Evolutionary conservation across 2,113 vertebrate genomes (phyloP).

Genomic region (Crotalus viridis): DNA sequence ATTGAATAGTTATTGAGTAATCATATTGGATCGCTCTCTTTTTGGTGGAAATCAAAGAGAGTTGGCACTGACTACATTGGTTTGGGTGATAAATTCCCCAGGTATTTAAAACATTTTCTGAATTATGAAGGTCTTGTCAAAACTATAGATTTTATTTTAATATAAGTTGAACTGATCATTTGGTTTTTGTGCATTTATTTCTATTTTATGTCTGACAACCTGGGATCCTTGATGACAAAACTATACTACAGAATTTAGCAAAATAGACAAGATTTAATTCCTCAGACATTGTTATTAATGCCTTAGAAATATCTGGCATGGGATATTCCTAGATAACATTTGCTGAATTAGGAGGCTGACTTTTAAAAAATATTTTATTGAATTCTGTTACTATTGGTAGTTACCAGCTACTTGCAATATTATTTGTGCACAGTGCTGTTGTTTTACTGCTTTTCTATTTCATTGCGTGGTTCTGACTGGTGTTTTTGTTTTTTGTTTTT

Average conservation of each 20-base stretch:
- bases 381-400: too few relatives aligned
- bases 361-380: background rate
- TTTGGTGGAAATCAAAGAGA: background rate
- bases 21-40: background rate
- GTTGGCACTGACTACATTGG: background rate
- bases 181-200: background rate
- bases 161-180: background rate
- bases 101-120: background rate
- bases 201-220: background rate
- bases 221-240: background rate
- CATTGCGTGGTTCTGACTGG: background rate
- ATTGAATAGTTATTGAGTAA: background rate
- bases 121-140: background rate
- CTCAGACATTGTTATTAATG: background rate
- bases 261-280: background rate
- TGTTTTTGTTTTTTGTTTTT: background rate
- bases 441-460: background rate
- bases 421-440: background rate
- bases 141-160: background rate
- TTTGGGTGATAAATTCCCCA: background rate
- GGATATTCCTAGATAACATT: background rate
- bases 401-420: background rate
- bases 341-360: background rate
- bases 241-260: background rate
- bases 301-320: background rate